Conservation (phyloP, 2,797 vertebrate species). For the Helicolenus hilgendorfi region DNA sequence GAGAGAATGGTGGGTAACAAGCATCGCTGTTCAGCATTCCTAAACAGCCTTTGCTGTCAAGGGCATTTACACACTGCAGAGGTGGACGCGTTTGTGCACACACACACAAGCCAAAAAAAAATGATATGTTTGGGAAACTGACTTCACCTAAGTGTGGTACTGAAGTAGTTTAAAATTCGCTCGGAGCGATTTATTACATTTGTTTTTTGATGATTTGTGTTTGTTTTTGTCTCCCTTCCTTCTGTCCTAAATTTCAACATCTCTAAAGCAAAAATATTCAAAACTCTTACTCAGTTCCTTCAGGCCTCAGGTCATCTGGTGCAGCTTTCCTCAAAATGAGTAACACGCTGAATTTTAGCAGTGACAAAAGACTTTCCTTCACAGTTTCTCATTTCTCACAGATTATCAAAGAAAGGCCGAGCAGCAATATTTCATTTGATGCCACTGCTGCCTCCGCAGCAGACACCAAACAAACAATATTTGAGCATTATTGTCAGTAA, state of each 20-base stretch:
- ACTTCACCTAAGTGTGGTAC: background rate
- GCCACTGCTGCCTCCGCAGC: slow-evolving; percentile 62
- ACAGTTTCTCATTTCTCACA: slow-evolving; percentile 58
- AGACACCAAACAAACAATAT: slow-evolving; percentile 76
- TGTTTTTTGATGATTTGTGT: slow-evolving; percentile 31
- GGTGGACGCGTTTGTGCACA: background rate
- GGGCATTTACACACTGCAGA: slow-evolving; percentile 60
- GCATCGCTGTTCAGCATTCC: slow-evolving; percentile 65
- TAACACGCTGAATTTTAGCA: slow-evolving; percentile 1
- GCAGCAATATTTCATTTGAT: slow-evolving; percentile 83
- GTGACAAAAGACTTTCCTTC: slow-evolving; percentile 47
- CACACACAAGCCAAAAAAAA: background rate
- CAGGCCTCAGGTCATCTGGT: slow-evolving; percentile 3
- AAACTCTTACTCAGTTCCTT: background rate
- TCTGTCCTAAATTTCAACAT: slow-evolving; percentile 22
- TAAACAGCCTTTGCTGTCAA: slow-evolving; percentile 71
- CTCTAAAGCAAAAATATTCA: background rate
- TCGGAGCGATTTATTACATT: slow-evolving; percentile 9
- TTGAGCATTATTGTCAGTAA: slow-evolving; percentile 73
- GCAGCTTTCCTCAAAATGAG: slow-evolving; percentile 21
- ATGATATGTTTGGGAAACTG: slow-evolving; percentile 11
- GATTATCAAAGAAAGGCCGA: slow-evolving; percentile 68
- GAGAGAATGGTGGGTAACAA: slow-evolving; percentile 73
- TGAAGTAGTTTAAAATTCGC: slow-evolving; percentile 29
- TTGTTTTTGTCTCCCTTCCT: slow-evolving; percentile 25